Conservation (phyloP, 2,797 vertebrate species). For the Ispidina picta region DNA sequence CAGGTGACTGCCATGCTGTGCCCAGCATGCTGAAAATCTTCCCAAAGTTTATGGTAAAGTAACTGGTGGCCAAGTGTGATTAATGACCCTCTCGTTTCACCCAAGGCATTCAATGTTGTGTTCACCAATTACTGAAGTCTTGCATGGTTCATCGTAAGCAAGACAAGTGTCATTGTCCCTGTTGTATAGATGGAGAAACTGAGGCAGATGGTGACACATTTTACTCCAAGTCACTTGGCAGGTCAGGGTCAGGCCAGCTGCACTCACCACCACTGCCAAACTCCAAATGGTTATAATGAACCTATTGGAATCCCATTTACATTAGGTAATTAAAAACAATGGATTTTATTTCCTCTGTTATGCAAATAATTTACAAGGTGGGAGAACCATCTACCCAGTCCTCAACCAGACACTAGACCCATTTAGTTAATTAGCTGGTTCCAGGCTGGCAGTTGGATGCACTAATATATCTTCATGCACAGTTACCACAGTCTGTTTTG, state of each 20-base stretch:
- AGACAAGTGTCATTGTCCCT: not conserved
- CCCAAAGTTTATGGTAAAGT: not conserved
- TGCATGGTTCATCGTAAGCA: not conserved
- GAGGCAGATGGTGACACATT: not conserved
- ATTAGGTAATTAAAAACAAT: conserved; percentile 60
- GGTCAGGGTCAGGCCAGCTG: not conserved
- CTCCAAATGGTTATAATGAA: not conserved
- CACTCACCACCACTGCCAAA: not conserved
- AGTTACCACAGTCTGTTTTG: not conserved
- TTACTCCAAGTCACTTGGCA: not conserved
- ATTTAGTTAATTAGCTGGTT: not conserved
- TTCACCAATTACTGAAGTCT: not conserved
- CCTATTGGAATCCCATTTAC: conserved; percentile 48
- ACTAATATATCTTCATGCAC: not conserved
- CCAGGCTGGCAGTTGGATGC: not conserved
- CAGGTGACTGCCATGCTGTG: not conserved
- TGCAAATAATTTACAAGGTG: conserved; percentile 51
- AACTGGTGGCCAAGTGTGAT: not conserved
- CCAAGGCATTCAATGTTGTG: not conserved
- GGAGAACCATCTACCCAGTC: not conserved
- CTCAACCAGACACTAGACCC: not conserved
- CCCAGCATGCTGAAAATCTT: not conserved
- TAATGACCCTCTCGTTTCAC: not conserved
- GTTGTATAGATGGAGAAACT: not conserved
- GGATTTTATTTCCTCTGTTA: conserved; percentile 53